Evolutionary conservation across 2,797 vertebrate genomes (phyloP).

Genomic region (Zenarchopterus dispar): DNA sequence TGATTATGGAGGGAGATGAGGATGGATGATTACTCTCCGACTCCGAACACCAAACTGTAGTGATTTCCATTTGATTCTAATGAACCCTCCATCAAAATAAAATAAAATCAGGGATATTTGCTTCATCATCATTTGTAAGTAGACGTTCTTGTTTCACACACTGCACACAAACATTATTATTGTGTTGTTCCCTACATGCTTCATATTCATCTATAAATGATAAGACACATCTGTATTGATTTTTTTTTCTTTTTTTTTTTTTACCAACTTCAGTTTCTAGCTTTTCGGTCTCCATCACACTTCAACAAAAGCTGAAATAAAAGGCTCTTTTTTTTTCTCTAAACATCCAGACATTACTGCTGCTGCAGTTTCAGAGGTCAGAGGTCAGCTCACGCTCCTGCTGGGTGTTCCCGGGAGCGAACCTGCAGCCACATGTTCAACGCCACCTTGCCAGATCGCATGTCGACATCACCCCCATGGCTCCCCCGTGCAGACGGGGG

Average conservation of each 20-base stretch:
- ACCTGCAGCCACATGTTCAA: slow-evolving; percentile 76
- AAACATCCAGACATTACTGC: slow-evolving; percentile 13
- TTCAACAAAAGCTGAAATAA: slow-evolving; percentile 12
- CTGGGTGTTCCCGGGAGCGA: slow-evolving; percentile 23
- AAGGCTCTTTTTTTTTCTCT: slow-evolving; percentile 23
- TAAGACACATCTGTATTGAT: no score
- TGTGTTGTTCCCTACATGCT: no score
- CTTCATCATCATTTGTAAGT: slow-evolving; percentile 2
- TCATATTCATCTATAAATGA: background rate
- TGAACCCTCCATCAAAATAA: slow-evolving; percentile 8
- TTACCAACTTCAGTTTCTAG: background rate
- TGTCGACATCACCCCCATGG: slow-evolving; percentile 56
- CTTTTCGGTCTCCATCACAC: background rate
- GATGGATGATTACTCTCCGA: slow-evolving; percentile 42
- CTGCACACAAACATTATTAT: background rate
- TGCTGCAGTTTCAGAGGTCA: no score
- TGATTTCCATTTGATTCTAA: slow-evolving; percentile 39
- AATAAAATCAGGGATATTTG: slow-evolving; percentile 48
- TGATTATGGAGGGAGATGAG: slow-evolving; percentile 16
- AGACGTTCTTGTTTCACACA: background rate
- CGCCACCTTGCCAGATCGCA: slow-evolving; percentile 36
- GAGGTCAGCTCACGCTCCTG: slow-evolving; percentile 9
- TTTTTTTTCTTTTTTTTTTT: no score
- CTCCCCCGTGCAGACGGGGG: slow-evolving; percentile 20
- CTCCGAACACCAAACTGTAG: slow-evolving; percentile 31